A percentile compares a stretch with the other conserved stretches of the same genome.
These are phyloP conservation scores for Entosphenus tridentatus DNA, from an alignment of 2,113 vertebrate genomes.

Conservation along the genomic window DNA sequence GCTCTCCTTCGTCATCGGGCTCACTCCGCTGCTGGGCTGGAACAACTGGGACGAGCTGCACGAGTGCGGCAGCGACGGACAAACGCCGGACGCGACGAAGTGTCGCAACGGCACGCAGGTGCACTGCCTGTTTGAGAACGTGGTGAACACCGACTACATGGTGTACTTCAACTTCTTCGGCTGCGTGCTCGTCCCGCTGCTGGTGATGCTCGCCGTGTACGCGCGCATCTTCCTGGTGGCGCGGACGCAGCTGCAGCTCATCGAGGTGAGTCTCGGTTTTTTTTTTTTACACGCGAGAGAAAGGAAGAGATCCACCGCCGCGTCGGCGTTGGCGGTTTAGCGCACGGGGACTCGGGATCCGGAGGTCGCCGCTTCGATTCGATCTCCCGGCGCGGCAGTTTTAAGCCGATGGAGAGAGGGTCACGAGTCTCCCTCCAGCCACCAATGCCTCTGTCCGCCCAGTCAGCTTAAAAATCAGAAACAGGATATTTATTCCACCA, in stretches of 20 bases:
- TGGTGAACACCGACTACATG: neutral
- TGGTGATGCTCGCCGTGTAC: constrained; percentile 1
- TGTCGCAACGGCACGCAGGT: constrained; percentile 15
- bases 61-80: neutral
- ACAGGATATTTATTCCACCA: too few species aligned
- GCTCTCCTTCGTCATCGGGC: constrained; percentile 63
- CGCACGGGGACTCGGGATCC: too few species aligned
- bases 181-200: neutral
- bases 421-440: too few species aligned
- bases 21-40: constrained; percentile 91
- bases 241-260: constrained; percentile 63
- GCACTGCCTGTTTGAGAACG: constrained; percentile 8
- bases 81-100: neutral
- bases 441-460: too few species aligned
- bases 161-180: constrained; percentile 1
- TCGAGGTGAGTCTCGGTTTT: constrained; percentile 33
- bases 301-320: too few species aligned
- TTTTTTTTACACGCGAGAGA: too few species aligned
- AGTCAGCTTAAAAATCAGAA: too few species aligned
- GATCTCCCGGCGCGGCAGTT: too few species aligned
- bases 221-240: constrained; percentile 37
- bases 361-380: too few species aligned
- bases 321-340: too few species aligned
- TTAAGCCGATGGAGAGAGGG: too few species aligned
- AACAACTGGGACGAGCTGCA: constrained; percentile 17